Conservation (phyloP, 2,797 vertebrate genomes). For the Phrynocephalus guinanensis region DNA sequence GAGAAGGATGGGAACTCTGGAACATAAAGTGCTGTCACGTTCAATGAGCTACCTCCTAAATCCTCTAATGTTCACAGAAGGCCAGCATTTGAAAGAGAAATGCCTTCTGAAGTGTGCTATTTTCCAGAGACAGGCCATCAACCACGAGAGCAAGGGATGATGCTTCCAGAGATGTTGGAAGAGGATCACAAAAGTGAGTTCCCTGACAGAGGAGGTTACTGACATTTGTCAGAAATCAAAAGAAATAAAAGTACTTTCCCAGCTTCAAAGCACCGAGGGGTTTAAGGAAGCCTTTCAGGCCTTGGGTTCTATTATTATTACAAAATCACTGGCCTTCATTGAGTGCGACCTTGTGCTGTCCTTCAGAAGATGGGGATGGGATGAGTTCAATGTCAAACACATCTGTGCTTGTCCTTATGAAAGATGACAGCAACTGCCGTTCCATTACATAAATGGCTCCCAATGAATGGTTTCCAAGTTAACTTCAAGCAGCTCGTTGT, state of each 20-base stretch:
- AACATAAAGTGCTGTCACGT: background rate
- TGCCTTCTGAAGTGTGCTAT: background rate
- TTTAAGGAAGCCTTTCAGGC: background rate
- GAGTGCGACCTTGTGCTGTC: slow-evolving; percentile 10
- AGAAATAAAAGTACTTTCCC: background rate
- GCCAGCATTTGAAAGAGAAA: background rate
- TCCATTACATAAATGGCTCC: background rate
- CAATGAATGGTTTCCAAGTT: slow-evolving; percentile 23
- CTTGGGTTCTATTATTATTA: slow-evolving; percentile 37
- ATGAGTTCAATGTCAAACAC: background rate
- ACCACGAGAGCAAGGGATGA: background rate
- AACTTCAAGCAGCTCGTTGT: background rate
- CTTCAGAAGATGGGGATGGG: background rate
- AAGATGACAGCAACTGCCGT: background rate
- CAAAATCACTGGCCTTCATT: slow-evolving; percentile 15
- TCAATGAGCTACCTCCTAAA: slow-evolving; percentile 8
- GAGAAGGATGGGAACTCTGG: background rate
- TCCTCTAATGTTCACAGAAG: background rate
- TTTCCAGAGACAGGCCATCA: slow-evolving; percentile 6
- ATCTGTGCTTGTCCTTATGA: slow-evolving; percentile 20
- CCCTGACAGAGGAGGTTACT: background rate
- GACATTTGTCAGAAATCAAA: background rate
- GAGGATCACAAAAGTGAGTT: background rate
- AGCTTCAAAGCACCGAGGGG: background rate
- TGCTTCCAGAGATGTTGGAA: background rate